Evolutionary conservation across 2,797 vertebrate genomes (phyloP).

Genomic region (Microctenopoma lineatum): DNA sequence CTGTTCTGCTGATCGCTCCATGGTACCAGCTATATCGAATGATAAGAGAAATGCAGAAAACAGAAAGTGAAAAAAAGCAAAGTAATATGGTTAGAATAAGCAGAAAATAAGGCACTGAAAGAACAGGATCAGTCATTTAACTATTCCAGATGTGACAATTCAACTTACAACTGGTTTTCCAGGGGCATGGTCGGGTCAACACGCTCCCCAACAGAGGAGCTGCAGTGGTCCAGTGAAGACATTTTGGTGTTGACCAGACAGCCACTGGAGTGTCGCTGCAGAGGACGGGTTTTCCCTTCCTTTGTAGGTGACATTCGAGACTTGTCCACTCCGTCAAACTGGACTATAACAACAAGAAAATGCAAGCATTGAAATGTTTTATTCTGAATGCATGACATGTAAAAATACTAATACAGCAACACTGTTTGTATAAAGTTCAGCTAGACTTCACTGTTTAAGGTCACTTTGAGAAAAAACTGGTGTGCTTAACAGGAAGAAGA

Average conservation of each 20-base stretch:
- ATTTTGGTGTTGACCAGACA: constrained; percentile 91
- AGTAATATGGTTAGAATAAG: not conserved
- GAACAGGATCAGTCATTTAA: not conserved
- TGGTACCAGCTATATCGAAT: constrained; percentile 93
- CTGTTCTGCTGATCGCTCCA: constrained; percentile 95
- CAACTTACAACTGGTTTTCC: constrained; percentile 94
- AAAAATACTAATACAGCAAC: not conserved
- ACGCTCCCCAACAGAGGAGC: constrained; percentile 87
- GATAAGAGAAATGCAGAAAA: not conserved
- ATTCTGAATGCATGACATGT: not conserved
- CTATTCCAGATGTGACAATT: not conserved
- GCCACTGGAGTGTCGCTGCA: constrained; percentile 88
- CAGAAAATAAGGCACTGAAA: not conserved
- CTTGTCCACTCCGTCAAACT: constrained; percentile 89
- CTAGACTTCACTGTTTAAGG: constrained; percentile 17
- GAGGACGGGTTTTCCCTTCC: constrained; percentile 89
- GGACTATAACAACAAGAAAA: constrained; percentile 82
- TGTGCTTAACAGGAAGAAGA: constrained; percentile 34
- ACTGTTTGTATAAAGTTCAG: not conserved
- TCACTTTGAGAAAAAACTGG: constrained; percentile 15
- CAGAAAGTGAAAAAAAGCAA: not conserved
- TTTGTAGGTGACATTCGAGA: constrained; percentile 89
- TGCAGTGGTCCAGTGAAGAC: constrained; percentile 85
- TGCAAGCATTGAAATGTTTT: constrained; percentile 10
- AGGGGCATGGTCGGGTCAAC: constrained; percentile 93